phyloP scores from a whole-genome alignment of 2,888 invertebrate genomes.

The Sceliomorpha sp. region DNA sequence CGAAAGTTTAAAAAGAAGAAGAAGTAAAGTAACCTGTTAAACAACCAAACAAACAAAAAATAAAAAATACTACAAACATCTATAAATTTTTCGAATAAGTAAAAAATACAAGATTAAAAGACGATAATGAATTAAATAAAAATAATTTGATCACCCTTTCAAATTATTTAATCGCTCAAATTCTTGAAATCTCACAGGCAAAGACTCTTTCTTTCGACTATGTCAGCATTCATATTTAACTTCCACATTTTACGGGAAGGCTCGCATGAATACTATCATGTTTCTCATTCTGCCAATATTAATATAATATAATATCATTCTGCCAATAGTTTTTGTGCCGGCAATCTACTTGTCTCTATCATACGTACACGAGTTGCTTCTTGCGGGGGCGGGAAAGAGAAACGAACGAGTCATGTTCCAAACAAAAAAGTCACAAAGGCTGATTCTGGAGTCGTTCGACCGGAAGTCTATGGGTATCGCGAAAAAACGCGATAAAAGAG shows the following conservation, averaged over 20 bases:
- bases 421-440: conserved; percentile 33
- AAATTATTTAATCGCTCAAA: too few relatives aligned
- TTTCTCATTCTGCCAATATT: conserved; percentile 6
- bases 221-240: too few relatives aligned
- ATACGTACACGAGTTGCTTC: conserved; percentile 4
- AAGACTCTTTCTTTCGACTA: too few relatives aligned
- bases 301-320: conserved; percentile 26
- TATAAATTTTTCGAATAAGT: too few relatives aligned
- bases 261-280: conserved; percentile 15
- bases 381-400: conserved; percentile 14
- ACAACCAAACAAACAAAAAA: too few relatives aligned
- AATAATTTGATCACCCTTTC: too few relatives aligned
- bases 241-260: not conserved
- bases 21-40: too few relatives aligned
- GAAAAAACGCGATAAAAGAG: conserved; percentile 9
- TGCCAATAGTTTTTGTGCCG: conserved; percentile 16
- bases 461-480: conserved; percentile 28
- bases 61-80: too few relatives aligned
- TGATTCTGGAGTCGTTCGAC: conserved; percentile 26
- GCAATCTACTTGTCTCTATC: conserved; percentile 13
- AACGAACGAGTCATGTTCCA: conserved; percentile 28
- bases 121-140: too few relatives aligned
- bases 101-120: too few relatives aligned
- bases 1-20: too few relatives aligned
- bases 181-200: too few relatives aligned